Evolutionary conservation across 2,888 invertebrate species (phyloP).

Genomic region (Drosophila mayaguana): DNA sequence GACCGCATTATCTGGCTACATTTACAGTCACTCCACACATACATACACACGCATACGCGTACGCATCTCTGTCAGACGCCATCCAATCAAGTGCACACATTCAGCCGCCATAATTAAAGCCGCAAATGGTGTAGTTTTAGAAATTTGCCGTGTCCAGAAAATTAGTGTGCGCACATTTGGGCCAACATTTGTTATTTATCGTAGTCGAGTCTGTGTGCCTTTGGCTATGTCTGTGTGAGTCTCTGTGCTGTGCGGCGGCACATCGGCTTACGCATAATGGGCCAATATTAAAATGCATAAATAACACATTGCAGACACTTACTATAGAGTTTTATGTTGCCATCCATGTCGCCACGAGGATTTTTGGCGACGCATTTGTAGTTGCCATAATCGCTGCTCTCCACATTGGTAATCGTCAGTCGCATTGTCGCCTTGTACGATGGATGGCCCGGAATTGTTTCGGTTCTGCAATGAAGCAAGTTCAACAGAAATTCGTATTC

Average conservation of each 20-base stretch:
- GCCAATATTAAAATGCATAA: constrained; percentile 70
- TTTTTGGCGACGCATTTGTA: constrained; percentile 95
- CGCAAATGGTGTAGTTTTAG: constrained; percentile 68
- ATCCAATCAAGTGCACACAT: constrained; percentile 35
- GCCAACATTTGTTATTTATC: constrained; percentile 55
- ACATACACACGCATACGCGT: constrained; percentile 1
- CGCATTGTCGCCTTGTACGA: constrained; percentile 95
- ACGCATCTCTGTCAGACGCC: constrained; percentile 12
- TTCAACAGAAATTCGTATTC: not conserved
- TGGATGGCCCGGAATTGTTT: constrained; percentile 89
- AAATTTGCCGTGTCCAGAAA: constrained; percentile 40
- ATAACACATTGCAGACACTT: constrained; percentile 86
- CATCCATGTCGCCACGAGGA: constrained; percentile 95
- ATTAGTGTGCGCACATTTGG: constrained; percentile 20
- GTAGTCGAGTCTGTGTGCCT: not conserved
- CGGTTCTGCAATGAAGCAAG: constrained; percentile 85
- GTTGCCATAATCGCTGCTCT: constrained; percentile 93
- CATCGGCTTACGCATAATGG: constrained; percentile 18
- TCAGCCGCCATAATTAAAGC: constrained; percentile 71
- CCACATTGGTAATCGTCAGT: constrained; percentile 92
- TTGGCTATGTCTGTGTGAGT: too few relatives aligned
- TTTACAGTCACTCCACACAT: constrained; percentile 20
- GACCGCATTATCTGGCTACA: constrained; percentile 47
- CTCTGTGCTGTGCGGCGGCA: not conserved
- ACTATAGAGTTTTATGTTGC: constrained; percentile 95